Conservation (phyloP, 2,113 vertebrate genomes). For the Antigone vipio region DNA sequence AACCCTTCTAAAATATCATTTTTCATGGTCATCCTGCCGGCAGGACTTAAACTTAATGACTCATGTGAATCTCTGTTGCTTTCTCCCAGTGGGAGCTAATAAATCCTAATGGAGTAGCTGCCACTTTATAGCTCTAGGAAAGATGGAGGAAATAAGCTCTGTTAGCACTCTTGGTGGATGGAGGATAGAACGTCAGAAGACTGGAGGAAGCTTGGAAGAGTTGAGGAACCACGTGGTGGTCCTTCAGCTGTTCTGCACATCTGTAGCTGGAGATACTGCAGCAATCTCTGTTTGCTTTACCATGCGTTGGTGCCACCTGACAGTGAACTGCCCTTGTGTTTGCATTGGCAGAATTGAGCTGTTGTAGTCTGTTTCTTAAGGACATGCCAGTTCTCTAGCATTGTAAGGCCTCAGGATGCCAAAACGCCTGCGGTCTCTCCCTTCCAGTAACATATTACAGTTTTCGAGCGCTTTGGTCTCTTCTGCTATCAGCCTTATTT, state of each 20-base stretch:
- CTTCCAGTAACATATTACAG: not conserved
- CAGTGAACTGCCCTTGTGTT: not conserved
- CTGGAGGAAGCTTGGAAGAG: not conserved
- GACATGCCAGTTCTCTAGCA: not conserved
- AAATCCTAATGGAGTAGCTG: constrained; percentile 5
- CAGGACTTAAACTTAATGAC: constrained; percentile 45
- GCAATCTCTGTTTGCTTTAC: not conserved
- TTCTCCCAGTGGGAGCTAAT: not conserved
- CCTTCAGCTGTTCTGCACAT: not conserved
- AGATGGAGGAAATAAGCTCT: constrained; percentile 20
- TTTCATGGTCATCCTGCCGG: not conserved
- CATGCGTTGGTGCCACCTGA: fast-evolving
- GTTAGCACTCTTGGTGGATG: not conserved
- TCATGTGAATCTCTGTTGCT: constrained; percentile 25
- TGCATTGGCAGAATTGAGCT: not conserved
- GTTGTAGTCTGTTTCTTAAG: not conserved
- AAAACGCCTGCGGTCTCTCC: not conserved
- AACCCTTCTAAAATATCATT: constrained; percentile 35
- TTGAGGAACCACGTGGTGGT: not conserved
- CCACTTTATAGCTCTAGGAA: not conserved
- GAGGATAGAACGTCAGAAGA: not conserved
- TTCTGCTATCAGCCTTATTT: not conserved
- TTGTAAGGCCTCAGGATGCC: not conserved
- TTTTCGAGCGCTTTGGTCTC: not conserved
- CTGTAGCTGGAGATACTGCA: not conserved